Evolutionary conservation across 2,888 invertebrate genomes (phyloP), one percentile per base, ranked within the genome.

Genomic region (Sarcophaga rosellei): DNA sequence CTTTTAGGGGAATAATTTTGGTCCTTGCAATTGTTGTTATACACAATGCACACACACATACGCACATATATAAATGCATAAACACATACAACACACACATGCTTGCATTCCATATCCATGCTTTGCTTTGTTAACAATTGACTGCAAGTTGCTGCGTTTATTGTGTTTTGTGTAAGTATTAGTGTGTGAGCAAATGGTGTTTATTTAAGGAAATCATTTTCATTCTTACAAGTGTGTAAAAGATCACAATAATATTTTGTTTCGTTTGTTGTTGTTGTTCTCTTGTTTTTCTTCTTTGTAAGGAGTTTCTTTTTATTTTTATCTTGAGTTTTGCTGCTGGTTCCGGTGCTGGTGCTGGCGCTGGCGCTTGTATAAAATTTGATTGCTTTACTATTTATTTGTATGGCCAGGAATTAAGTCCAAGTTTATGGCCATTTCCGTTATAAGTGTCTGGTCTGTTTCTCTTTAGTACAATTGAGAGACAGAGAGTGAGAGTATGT

Each of bases 141-240:
- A 35, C 8, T 35, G 35, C 35, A 35, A 35, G 35, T 35, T 35
- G 35, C 35, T 35, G 35, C 8, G 10, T 35, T 35, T 35, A 10
- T 35, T 35, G 35, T 35, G 35, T 35, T 35, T 5, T 11, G 12
- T 21, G 20, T 59, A 45, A 47, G 62, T 15, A 62, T 78, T 44
- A 20, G 15, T 15, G n/a, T 45, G 1, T 45, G 72, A 47, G 25
- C 17, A 53, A 53, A 81, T 77, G 63, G 73, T 77, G 77, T 81
- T 85, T 77, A 78, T 73, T 59, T 65, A 85, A 81, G 81, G 81
- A 85, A 81, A 85, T 81, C 70, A 78, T 81, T 85, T 85, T 59
- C 23, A 78, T 78, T 75, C 12, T 74, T 23, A 66, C 69, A 78
- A 78, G 78, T 81, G 70, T 78, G 53, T 35, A 75, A 77, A 61